Evolutionary conservation across 1,140 invertebrate species (phyloP).

Genomic region (Bombus superbus): DNA sequence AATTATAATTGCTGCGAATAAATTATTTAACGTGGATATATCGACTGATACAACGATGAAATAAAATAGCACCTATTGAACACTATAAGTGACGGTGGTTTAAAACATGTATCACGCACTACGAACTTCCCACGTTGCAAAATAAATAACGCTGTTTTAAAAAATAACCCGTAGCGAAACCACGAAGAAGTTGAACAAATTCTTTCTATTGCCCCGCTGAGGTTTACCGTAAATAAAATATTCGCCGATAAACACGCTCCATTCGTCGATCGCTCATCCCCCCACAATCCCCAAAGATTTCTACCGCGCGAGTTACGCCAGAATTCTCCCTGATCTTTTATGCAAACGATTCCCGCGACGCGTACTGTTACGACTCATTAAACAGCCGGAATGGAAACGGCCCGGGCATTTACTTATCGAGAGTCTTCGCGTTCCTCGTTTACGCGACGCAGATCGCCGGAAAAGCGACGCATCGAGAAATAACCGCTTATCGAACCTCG

Average conservation of each 20-base stretch:
- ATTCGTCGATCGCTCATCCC: not conserved
- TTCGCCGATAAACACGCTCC: not conserved
- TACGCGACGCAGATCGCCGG: not conserved
- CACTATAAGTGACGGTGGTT: no score
- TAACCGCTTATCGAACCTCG: constrained; percentile 39
- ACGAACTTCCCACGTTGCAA: not conserved
- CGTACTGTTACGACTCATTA: constrained; percentile 48
- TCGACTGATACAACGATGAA: not conserved
- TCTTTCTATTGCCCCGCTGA: not conserved
- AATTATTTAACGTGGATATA: no score
- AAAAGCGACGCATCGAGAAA: not conserved
- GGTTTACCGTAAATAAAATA: not conserved
- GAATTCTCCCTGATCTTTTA: constrained; percentile 39
- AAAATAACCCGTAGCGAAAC: not conserved
- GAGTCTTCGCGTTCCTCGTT: constrained; percentile 32
- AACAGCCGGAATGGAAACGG: constrained; percentile 35
- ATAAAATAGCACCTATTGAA: not conserved
- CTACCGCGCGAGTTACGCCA: not conserved
- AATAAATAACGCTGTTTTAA: not conserved
- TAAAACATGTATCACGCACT: not conserved
- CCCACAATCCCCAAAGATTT: not conserved
- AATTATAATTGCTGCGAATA: no score
- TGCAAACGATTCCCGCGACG: constrained; percentile 38
- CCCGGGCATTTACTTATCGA: constrained; percentile 42
- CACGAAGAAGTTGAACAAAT: not conserved